Conservation (phyloP, 2,113 vertebrate species). For the Ctenodactylus gundi region DNA sequence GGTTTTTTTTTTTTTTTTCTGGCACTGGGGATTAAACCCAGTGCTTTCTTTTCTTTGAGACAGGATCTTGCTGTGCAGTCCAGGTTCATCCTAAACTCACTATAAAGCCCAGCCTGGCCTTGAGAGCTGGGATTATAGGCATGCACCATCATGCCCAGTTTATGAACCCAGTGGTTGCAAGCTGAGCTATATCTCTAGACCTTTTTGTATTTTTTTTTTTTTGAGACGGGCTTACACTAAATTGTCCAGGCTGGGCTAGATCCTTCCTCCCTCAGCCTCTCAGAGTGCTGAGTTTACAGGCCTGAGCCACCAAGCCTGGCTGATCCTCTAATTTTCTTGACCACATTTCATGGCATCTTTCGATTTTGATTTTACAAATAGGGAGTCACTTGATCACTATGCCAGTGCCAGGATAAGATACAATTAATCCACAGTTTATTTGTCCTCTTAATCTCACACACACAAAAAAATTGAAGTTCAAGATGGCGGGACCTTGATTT, state of each 20-base stretch:
- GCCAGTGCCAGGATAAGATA: neutral
- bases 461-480: neutral
- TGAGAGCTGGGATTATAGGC: neutral
- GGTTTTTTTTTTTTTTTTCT: too few species aligned
- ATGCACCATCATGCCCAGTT: neutral
- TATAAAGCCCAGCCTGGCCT: neutral
- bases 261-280: neutral
- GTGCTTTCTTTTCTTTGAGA: neutral
- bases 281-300: neutral
- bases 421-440: neutral
- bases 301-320: neutral
- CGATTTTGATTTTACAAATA: neutral
- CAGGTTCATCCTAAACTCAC: neutral
- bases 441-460: conserved; percentile 9
- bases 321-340: conserved; percentile 13
- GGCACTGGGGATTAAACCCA: too few species aligned
- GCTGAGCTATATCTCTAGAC: too few species aligned
- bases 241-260: neutral
- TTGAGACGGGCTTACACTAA: neutral
- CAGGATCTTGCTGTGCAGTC: neutral
- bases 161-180: too few species aligned
- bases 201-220: neutral
- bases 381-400: neutral
- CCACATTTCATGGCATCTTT: neutral
- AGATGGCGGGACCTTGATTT: neutral